A percentile compares a stretch with the other conserved stretches of the same genome.
These are phyloP conservation scores for Gryllus bimaculatus DNA, from an alignment of 1,140 invertebrate species.

Conservation along the genomic window DNA sequence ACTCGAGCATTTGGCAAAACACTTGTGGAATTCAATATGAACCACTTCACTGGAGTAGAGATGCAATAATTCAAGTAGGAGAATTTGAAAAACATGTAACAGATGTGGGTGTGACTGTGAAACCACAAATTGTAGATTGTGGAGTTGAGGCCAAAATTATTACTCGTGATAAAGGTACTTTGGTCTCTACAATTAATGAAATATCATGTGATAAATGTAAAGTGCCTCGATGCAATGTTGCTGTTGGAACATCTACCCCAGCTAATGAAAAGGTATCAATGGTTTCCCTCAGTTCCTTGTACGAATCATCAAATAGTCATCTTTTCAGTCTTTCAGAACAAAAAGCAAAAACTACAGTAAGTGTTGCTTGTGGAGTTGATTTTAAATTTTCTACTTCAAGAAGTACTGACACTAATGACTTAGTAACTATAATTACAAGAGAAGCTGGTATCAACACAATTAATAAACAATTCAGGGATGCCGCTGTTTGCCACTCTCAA, in stretches of 20 bases:
- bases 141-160: constrained; percentile 34
- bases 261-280: constrained; percentile 26
- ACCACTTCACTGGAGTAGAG: background rate
- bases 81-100: constrained; percentile 31
- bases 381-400: background rate
- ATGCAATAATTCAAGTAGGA: constrained; percentile 29
- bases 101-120: constrained; percentile 35
- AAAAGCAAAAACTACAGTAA: background rate
- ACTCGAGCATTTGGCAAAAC: background rate
- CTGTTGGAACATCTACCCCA: constrained; percentile 29
- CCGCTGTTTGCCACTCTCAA: constrained; percentile 42
- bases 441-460: constrained; percentile 39
- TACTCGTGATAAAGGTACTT: constrained; percentile 36
- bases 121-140: constrained; percentile 30
- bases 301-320: background rate
- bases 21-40: background rate
- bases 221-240: constrained; percentile 34
- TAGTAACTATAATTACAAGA: background rate
- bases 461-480: constrained; percentile 39
- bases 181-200: constrained; percentile 37
- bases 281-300: constrained; percentile 1
- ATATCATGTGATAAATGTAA: constrained; percentile 42
- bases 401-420: background rate
- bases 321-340: background rate
- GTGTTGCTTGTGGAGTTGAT: background rate